Evolutionary conservation across 2,888 invertebrate genomes (phyloP), one percentile per base, ranked within the genome.

Genomic region (Drosophila conformis): DNA sequence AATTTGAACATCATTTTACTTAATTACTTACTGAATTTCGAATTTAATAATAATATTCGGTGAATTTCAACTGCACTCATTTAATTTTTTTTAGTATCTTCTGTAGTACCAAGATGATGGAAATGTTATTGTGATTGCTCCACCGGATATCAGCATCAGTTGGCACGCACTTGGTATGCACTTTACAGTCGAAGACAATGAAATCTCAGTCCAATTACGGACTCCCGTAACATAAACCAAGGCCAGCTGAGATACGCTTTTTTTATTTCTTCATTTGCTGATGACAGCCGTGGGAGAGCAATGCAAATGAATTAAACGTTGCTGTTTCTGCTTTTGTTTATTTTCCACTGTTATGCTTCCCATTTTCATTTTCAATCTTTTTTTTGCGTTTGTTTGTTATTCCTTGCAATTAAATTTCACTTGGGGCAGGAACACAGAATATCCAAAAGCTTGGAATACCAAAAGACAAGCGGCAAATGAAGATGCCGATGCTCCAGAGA

Each of bases 341-440:
- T 61, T 63, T 52, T 56, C 31, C 60, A 42, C 42, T 51, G 27
- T 35, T 62, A 21, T 59, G 36, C 31, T 52, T 67, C 15, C 40
- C 59, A 18, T n/a, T 46, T 10, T 27, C 13, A 13, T 21, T 56
- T 53, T 51, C 51, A 52, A 62, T 75, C 58, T 54, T 64, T 75
- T 71, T 46, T 8, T 11, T n/a, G 2, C n/a, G 8, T 46, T 13
- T 46, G 21, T 15, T 69, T 80, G 69, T 82, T 79, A 74, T 85
- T 83, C 84, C 74, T 80, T 68, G 82, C 85, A 85, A 87, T 85
- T 85, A 85, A 85, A 83, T 87, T 83, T 87, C 73, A 84, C 80
- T 87, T 67, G 71, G 56, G n/a, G 8, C 4, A 57, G 67, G 72
- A 72, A 76, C 38, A 64, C 58, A 78, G 66, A 72, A 66, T 15